Base-by-base conservation (phyloP, 2,797 vertebrate genomes). In the Moxostoma hubbsi region DNA sequence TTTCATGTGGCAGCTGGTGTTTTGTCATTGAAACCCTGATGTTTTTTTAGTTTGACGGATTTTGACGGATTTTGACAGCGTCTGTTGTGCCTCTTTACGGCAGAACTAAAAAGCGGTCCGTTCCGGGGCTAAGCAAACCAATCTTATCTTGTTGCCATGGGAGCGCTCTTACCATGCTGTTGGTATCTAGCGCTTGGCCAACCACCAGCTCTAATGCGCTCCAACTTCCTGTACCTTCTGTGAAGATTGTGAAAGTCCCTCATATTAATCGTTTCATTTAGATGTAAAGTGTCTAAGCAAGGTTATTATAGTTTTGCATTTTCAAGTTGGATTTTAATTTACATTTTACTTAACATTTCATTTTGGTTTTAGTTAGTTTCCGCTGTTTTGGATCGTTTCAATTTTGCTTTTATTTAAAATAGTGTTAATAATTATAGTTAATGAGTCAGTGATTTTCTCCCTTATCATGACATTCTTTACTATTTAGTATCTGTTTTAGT, bases 111-210 rank as follows among this genome's bases (percentile, higher is more conserved):
- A 49, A 92, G 88, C 85, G 84, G 87, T 89, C 84, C 82, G 83
- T 82, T 85, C 85, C 82, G 87, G 55, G 73, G 64, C 88, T 86
- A 82, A 86, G 77, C 82, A 89, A 89, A 89, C 90, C 88, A 87
- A 89, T 92, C 85, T 85, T 64, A 49, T 79, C 90, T 86, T 81
- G 93, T 94, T 94, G 90, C 93, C 91, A 93, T 94, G 92, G 93
- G 83, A 93, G 90, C 93, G 85, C 69, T 86, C 36, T 82, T 86
- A 90, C 83, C 84, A 36, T 88, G 82, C 88, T 43, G 12, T 46
- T 49, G 67, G 84, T 79, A 77, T 77, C 86, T 81, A 83, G 89
- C 86, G 88, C 87, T 51, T 70, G 72, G 85, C 86, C 84, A 82
- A 70, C 71, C 91, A 90, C 90, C 91, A 92, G 90, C 90, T 87